phyloP scores from a whole-genome alignment of 2,113 vertebrate genomes.

The Gracilinanus agilis region DNA sequence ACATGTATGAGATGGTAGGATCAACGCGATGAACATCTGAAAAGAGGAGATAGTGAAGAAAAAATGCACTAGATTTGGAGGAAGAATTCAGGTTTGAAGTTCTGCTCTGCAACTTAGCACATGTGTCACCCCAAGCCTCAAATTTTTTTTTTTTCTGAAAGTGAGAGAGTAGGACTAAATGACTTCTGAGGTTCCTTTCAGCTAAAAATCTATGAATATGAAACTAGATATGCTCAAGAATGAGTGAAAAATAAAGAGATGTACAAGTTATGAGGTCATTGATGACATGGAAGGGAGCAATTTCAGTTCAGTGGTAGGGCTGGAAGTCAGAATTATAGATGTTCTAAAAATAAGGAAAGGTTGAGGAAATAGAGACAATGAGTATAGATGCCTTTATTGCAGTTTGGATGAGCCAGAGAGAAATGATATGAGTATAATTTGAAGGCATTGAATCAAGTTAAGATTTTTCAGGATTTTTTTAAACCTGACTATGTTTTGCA shows the following conservation, averaged over 20 bases:
- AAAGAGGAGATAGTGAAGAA: too few relatives aligned
- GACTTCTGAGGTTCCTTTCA: background rate
- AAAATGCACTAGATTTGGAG: too few relatives aligned
- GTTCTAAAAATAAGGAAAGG: background rate
- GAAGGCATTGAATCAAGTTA: background rate
- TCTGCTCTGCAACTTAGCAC: too few relatives aligned
- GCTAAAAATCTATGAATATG: background rate
- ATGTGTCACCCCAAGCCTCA: background rate
- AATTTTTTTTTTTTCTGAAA: background rate
- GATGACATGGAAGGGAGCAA: too few relatives aligned
- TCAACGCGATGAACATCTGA: too few relatives aligned
- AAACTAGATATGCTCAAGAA: background rate
- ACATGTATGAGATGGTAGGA: too few relatives aligned
- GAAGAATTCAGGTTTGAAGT: too few relatives aligned
- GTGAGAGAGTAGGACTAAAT: background rate
- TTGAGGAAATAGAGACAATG: background rate
- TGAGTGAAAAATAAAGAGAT: background rate
- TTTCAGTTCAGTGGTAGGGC: too few relatives aligned
- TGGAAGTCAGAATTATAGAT: background rate
- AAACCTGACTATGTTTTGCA: background rate
- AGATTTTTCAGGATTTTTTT: background rate
- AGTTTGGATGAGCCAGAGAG: background rate
- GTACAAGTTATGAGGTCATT: background rate
- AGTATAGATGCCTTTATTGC: background rate
- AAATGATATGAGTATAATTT: background rate